These are phyloP conservation scores for Tricholauxania praeusta DNA, from an alignment of 2,888 invertebrate genomes.

Conservation along the genomic window DNA sequence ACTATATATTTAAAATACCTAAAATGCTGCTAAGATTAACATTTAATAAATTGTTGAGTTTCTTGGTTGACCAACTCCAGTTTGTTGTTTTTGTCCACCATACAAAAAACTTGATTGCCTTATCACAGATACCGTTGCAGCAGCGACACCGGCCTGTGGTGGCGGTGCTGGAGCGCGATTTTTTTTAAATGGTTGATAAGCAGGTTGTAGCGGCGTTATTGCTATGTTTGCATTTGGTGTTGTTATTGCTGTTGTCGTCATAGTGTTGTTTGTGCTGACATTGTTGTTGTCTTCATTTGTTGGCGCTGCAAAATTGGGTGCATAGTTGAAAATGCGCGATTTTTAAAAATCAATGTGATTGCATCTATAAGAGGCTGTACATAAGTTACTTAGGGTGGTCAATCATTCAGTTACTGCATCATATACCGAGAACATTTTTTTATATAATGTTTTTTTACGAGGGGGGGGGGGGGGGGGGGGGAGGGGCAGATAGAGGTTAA, in stretches of 20 bases:
- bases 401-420: no score
- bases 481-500: no score
- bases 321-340: not conserved
- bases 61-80: conserved; percentile 6
- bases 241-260: conserved; percentile 46
- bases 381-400: no score
- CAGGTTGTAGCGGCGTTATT: conserved; percentile 53
- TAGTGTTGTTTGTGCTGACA: conserved; percentile 33
- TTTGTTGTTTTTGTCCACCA: conserved; percentile 50
- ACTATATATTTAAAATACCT: no score
- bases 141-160: conserved; percentile 62
- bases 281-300: conserved; percentile 47
- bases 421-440: no score
- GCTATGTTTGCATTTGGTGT: conserved; percentile 46
- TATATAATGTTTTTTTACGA: no score
- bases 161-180: conserved; percentile 62
- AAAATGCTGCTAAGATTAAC: no score
- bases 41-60: conserved; percentile 30
- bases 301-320: conserved; percentile 37
- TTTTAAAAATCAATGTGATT: not conserved
- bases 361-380: no score
- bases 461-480: no score
- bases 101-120: conserved; percentile 63
- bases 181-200: conserved; percentile 59
- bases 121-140: conserved; percentile 63